Percentiles rank a stretch among this genome's conserved stretches.
phyloP scores from a whole-genome alignment of 2,888 invertebrate species.

The Parelbella ahira region DNA sequence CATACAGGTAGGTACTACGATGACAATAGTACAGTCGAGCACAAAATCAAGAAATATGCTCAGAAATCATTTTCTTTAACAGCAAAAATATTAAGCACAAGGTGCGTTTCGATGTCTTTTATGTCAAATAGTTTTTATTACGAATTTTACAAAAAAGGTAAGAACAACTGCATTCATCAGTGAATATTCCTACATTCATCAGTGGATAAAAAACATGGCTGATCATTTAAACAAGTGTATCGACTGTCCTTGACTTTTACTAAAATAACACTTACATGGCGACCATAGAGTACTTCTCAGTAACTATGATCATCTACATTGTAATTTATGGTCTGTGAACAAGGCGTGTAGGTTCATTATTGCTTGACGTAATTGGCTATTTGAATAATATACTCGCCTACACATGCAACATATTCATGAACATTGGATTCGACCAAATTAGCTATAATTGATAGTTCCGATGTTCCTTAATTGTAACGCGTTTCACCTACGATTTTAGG shows the following conservation, averaged over 20 bases:
- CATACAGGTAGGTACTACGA: no score
- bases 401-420: slow-evolving; percentile 7
- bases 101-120: no score
- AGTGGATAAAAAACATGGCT: slow-evolving; percentile 8
- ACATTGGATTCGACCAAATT: slow-evolving; percentile 2
- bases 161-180: slow-evolving; percentile 9
- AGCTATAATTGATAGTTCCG: slow-evolving; percentile 19
- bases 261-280: slow-evolving; percentile 9
- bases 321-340: slow-evolving; percentile 4
- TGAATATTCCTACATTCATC: slow-evolving; percentile 7
- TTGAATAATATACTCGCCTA: slow-evolving; percentile 6
- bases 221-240: slow-evolving; percentile 9
- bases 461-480: slow-evolving; percentile 1
- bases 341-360: slow-evolving; percentile 11
- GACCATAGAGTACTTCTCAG: slow-evolving; percentile 3
- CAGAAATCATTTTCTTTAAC: no score
- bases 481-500: slow-evolving; percentile 1
- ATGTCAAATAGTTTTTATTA: no score
- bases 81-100: no score
- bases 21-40: no score
- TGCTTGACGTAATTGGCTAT: not conserved
- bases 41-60: no score
- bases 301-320: slow-evolving; percentile 5
- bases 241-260: slow-evolving; percentile 24
- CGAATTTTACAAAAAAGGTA: slow-evolving; percentile 3